These are phyloP conservation scores for human DNA, from an alignment of 2,113 vertebrate species.

Conservation along the genomic window DNA sequence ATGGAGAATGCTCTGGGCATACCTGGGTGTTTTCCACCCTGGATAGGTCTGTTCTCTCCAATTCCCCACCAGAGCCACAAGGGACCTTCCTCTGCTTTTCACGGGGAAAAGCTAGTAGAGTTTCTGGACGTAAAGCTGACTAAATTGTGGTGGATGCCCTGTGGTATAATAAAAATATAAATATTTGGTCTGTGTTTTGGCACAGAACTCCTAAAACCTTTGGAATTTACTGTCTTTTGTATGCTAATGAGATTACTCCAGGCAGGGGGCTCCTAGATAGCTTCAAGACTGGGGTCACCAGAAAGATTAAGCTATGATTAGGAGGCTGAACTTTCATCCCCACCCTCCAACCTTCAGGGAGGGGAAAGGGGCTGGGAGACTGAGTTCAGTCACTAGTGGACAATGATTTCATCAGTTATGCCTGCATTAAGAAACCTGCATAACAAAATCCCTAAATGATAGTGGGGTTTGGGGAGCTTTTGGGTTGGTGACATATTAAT, in stretches of 20 bases:
- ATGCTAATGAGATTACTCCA: background rate
- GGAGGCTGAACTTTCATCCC: background rate
- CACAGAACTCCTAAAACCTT: background rate
- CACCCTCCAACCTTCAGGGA: background rate
- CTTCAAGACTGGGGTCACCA: background rate
- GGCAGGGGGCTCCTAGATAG: too few species aligned
- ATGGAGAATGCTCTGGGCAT: background rate
- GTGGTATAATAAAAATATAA: background rate
- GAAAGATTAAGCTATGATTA: background rate
- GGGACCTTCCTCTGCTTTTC: background rate
- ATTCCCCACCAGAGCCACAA: accelerated
- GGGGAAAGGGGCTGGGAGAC: background rate
- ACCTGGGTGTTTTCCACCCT: background rate
- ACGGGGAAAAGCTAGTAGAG: background rate
- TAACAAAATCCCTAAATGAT: background rate
- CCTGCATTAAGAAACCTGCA: background rate
- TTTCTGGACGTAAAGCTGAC: background rate
- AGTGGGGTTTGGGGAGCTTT: background rate
- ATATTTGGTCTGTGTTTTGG: background rate
- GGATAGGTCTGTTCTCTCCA: background rate
- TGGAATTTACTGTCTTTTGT: background rate
- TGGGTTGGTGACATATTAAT: background rate
- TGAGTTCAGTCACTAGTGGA: background rate
- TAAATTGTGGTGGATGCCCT: background rate
- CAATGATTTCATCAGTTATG: background rate